Evolutionary conservation across 2,113 vertebrate genomes (phyloP), one percentile per base, ranked within the genome.

Genomic region (Brachirus orientalis): DNA sequence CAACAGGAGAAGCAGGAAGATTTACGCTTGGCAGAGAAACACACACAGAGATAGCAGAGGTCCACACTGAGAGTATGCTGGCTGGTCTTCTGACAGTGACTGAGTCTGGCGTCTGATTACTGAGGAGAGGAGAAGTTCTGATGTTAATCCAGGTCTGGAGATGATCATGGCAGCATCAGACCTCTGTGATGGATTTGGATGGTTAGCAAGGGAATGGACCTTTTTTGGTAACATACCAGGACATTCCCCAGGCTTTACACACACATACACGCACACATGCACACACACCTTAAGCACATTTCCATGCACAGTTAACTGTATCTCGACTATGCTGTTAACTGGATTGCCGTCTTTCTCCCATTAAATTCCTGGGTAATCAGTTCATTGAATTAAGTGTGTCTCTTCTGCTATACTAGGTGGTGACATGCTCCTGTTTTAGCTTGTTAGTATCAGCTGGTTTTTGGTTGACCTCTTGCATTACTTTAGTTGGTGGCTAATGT

Each of bases 1-100:
- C 84, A 80, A 85, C 86, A 84, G 82, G 84, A 85, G 66, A 50
- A 67, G 45, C 74, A 69, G 55, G 66, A 84, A 82, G 79, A 83
- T 69, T 84, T 79, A 79, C 66, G 79, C 79, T 36, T 81, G 83
- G 79, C 85, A 80, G 46, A 47, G 50, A 51, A 33, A 68, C 75
- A 89, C 69, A 84, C 75, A 82, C 63, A 75, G 74, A 75, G 74
- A 84, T 28, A 83, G 76, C 82, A 50, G 58, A 0, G 70, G 72
- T 82, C 81, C 77, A 76, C 83, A 77, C 72, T 80, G 82, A 85
- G 79, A 77, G 61, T 56, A 63, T 78, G 80, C 41, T 90, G 87
- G 87, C 86, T 1, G 8, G 53, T 76, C 80, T 84, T 90, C 86
- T 86, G 73, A 87, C 82, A 72, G 74, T 58, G 72, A 64, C 77